Evolutionary conservation across 2,797 vertebrate species (phyloP), one percentile per base, ranked within the genome.

Genomic region (Spondyliosoma cantharus): DNA sequence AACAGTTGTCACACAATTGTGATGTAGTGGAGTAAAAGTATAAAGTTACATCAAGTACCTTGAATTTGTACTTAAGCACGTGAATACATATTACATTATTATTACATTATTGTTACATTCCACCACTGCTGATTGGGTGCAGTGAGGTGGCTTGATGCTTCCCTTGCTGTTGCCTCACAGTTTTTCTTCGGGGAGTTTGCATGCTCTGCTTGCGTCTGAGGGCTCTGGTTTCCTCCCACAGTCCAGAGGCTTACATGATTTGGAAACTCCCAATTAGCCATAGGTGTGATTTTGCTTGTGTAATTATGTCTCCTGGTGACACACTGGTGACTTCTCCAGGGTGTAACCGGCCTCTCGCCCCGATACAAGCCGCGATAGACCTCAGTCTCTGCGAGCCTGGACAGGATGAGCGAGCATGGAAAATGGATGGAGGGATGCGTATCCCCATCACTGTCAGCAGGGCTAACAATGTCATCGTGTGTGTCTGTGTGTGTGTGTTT

Each of bases 381-480:
- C 72, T 57, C 54, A 20, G 3, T 57, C 60, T 29, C 58, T 11
- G 20, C 6, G 0, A 59, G 59, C 24, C 71, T 25, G 27, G 76
- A 60, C 71, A 72, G 54, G 64, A 72, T 22, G 53, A 76, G 25
- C 3, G 4, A 46, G 17, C 37, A 71, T 71, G 70, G 57, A 78
- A 79, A 72, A 73, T 60, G 25, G 25, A 84, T 64, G 63, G 63
- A 81, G 29, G 49, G 58, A 80, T 76, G 67, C 14, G 50, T 46
- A 68, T 83, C 65, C 76, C 54, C 67, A 68, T 49, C 59, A 37
- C 32, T 37, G 3, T 73, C 70, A 68, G 50, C 67, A 71, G 50
- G 57, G 48, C 70, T 42, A 66, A 79, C 50, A 57, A 9, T 79
- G 66, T 66, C 71, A 45, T 65, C 53, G 52, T 86, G 19, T 68